Evolutionary conservation across 2,797 vertebrate genomes (phyloP).

Genomic region (Falco rusticolus): DNA sequence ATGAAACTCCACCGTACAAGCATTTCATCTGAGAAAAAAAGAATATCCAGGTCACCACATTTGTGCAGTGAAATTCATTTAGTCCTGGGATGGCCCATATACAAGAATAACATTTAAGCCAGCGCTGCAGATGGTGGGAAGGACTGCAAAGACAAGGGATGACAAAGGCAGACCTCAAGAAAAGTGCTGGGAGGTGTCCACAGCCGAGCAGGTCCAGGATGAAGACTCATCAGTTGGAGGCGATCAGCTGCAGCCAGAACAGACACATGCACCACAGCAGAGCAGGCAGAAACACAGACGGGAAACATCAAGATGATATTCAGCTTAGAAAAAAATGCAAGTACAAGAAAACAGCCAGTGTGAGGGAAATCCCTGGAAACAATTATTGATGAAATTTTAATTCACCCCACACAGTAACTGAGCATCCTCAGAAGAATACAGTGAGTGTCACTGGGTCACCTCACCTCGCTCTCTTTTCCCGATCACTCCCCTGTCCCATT

Average conservation of each 20-base stretch:
- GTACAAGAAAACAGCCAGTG: not conserved
- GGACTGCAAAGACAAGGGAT: not conserved
- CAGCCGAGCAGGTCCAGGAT: not conserved
- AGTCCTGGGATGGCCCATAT: not conserved
- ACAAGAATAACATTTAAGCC: not conserved
- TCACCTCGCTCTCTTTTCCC: not conserved
- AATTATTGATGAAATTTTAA: constrained; percentile 5
- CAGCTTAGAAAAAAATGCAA: constrained; percentile 26
- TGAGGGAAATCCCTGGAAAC: not conserved
- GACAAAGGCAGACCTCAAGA: not conserved
- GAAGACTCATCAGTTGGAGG: not conserved
- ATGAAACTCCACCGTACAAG: not conserved
- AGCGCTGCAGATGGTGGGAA: not conserved
- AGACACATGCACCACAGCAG: not conserved
- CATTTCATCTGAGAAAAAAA: not conserved
- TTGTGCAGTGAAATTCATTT: not conserved
- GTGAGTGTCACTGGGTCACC: not conserved
- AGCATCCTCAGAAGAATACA: not conserved
- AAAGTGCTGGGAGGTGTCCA: not conserved
- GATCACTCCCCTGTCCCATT: not conserved
- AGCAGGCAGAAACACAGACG: not conserved
- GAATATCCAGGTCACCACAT: not conserved
- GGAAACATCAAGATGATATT: constrained; percentile 19
- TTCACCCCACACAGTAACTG: not conserved
- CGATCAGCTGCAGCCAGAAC: not conserved